Evolutionary conservation across 2,888 invertebrate genomes (phyloP).

Genomic region (Trilocha varians): DNA sequence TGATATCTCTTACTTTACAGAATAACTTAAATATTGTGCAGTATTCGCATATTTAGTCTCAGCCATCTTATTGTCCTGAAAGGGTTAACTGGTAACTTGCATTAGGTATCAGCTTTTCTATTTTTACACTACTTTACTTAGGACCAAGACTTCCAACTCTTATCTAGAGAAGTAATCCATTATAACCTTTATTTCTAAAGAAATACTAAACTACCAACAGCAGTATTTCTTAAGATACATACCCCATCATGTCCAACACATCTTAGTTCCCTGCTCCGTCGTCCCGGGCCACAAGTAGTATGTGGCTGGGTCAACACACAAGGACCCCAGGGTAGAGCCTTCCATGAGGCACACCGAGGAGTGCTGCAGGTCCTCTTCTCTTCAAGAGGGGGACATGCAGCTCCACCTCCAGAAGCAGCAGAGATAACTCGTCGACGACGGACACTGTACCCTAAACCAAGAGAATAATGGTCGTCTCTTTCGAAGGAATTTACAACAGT

Average conservation of each 20-base stretch:
- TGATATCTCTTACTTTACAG: no score
- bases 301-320: slow-evolving; percentile 58
- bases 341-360: slow-evolving; percentile 70
- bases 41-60: no score
- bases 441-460: slow-evolving; percentile 51
- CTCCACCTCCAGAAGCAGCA: slow-evolving; percentile 66
- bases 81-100: no score
- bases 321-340: slow-evolving; percentile 65
- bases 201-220: no score
- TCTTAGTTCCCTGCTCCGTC: slow-evolving; percentile 66
- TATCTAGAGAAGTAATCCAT: no score
- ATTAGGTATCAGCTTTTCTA: no score
- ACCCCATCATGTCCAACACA: slow-evolving; percentile 74
- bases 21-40: no score
- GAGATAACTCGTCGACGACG: slow-evolving; percentile 59
- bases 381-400: slow-evolving; percentile 64
- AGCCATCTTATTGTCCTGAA: no score
- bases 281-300: slow-evolving; percentile 74
- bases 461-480: not conserved
- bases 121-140: no score
- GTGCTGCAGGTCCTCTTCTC: slow-evolving; percentile 71
- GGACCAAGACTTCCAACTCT: no score
- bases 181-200: no score
- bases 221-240: slow-evolving; percentile 13
- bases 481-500: no score